Evolutionary conservation across 2,113 vertebrate species (phyloP), one percentile per base, ranked within the genome.

Genomic region (Chloropsis hardwickii): DNA sequence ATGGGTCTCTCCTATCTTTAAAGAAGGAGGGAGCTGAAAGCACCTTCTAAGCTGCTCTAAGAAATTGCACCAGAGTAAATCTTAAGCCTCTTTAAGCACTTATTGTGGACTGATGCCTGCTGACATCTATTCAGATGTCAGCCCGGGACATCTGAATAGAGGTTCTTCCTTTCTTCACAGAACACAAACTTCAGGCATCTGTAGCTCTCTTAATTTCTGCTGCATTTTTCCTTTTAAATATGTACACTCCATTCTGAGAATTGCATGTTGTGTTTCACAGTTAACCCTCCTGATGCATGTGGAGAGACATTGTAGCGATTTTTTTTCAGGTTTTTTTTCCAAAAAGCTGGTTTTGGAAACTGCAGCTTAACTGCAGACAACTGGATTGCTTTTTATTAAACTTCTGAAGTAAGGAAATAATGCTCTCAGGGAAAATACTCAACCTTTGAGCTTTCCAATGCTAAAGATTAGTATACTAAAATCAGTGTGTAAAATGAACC

Each of bases 231-330:
- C 6, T 54, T 67, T 40, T 48, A 66, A 58, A 40, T 53, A 15
- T 1, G 0, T 29, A 2, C 0, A 0, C 39, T 66, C 9, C 12
- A 5, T 54, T 25, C 10, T 23, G 13, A 66, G 47, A n/a, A 23
- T 10, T 62, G 14, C 28, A 9, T 10, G 14, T 57, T 66, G 28
- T 50, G 13, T 62, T 74, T 50, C 42, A 22, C 2, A 1, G 17
- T 62, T n/a, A 78, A 45, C 13, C 11, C 21, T 62, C 62, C 31
- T 47, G 33, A 39, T 64, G 27, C 18, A 5, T 5, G 21, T 58
- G 35, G 27, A 72, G n/a, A 23, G 21, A 24, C 24, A 11, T 1
- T 31, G 33, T 40, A 64, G 48, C 33, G 54, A 50, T 42, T 2
- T 20, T 31, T 57, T 60, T 14, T 61, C 57, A 10, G 5, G 1